Conservation (phyloP, 2,888 invertebrate species). For the Chrysina gloriosa region DNA sequence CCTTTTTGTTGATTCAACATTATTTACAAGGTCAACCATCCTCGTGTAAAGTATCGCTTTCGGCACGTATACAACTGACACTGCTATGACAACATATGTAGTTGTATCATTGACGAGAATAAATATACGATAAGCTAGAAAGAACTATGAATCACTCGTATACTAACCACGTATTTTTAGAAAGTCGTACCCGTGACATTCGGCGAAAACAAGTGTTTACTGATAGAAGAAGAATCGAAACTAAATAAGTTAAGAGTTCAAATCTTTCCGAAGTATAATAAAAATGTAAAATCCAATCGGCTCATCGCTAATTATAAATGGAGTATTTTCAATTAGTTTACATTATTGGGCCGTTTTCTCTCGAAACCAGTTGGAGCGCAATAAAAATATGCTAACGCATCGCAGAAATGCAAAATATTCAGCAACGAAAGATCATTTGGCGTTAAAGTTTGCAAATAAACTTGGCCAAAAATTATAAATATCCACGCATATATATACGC, state of each 20-base stretch:
- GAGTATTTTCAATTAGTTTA: background rate
- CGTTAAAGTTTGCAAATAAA: background rate
- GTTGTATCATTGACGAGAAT: conserved; percentile 28
- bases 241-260: background rate
- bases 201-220: conserved; percentile 24
- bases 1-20: too few species aligned
- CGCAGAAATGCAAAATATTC: background rate
- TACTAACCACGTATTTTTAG: conserved; percentile 17
- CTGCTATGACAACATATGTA: background rate
- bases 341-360: background rate
- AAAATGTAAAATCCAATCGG: background rate
- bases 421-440: background rate
- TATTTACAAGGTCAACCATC: background rate
- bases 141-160: conserved; percentile 23
- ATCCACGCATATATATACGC: background rate
- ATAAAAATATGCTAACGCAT: background rate
- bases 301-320: background rate
- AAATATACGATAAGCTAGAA: conserved; percentile 3
- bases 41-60: background rate
- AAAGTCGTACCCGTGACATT: conserved; percentile 24
- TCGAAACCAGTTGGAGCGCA: background rate
- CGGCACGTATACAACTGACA: background rate
- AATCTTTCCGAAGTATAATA: background rate
- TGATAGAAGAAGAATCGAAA: background rate
- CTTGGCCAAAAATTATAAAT: background rate